Percentiles rank a stretch among this genome's conserved stretches.
Conservation (phyloP, 2,113 vertebrate species). For the Antigone vipio region DNA sequence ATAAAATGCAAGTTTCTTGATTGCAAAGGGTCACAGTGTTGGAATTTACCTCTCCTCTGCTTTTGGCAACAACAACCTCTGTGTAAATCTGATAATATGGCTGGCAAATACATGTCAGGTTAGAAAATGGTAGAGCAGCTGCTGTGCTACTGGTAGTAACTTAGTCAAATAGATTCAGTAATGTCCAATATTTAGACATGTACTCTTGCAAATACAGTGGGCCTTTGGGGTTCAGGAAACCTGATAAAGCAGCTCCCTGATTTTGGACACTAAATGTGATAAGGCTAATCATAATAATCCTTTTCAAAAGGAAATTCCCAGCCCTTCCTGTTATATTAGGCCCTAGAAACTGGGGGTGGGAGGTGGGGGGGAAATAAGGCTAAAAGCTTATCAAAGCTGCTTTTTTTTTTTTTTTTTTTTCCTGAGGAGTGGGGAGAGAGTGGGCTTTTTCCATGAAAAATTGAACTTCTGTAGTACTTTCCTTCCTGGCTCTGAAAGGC, state of each 20-base stretch:
- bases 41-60: conserved; percentile 49
- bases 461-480: not conserved
- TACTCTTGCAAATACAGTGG: conserved; percentile 39
- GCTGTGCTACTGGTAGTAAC: conserved; percentile 51
- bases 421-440: rapidly evolving
- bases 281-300: not conserved
- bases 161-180: conserved; percentile 61
- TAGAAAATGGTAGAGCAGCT: conserved; percentile 27
- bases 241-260: not conserved
- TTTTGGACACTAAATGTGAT: conserved; percentile 2
- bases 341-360: not conserved
- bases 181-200: conserved; percentile 58
- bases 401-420: not conserved
- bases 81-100: conserved; percentile 59
- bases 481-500: not conserved
- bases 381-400: not conserved
- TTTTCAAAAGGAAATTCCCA: conserved; percentile 4
- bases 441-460: not conserved
- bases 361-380: not conserved
- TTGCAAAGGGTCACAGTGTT: conserved; percentile 10
- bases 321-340: not conserved
- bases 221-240: conserved; percentile 21
- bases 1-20: not conserved
- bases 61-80: conserved; percentile 38
- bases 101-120: conserved; percentile 30